Base-by-base conservation (phyloP, 2,797 vertebrate species). In the Ptychadena robeensis region DNA sequence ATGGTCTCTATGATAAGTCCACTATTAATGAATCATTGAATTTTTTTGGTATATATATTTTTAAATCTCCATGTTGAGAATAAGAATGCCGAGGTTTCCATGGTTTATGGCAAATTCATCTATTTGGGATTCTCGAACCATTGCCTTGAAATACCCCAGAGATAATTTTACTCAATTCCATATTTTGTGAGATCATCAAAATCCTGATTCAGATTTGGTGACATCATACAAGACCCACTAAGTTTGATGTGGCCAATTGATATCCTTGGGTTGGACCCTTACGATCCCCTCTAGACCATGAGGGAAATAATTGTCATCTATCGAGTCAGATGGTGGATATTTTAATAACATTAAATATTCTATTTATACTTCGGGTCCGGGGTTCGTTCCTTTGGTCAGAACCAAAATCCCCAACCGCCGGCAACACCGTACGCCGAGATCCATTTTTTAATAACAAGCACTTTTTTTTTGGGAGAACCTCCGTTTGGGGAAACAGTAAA, bases 401-500 rank as follows among this genome's bases (percentile, higher is more conserved):
- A 61, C 11, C 59, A 2, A 28, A 25, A 61, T 61, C 10, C 11
- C 59, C 27, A 3, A 61, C 15, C 12, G n/a, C 27, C 27, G 10
- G 12, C 4, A 9, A 25, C 59, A 61, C 27, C 59, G 18, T 59
- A 67, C 28, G 34, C 25, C 8, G 10, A 37, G 57, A 44, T 48
- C 48, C 14, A 40, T 71, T 72, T 61, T n/a, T 80, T 72, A 80
- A 63, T 80, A 80, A 53, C 27, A 31, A n/a, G 28, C 38, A 35
- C 75, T 77, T 72, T 77, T 38, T 40, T 48, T 78, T 68, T 78
- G 73, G 32, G 40, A 65, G 22, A 66, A 12, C 75, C 65, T 38
- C 59, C 59, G 59, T 73, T 37, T 59, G 57, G 67, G 68, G 61
- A 66, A 83, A 73, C 69, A 73, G 69, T 65, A 80, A 53, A 80